Evolutionary conservation across 2,888 invertebrate species (phyloP).

Genomic region (Ectemnius cavifrons): DNA sequence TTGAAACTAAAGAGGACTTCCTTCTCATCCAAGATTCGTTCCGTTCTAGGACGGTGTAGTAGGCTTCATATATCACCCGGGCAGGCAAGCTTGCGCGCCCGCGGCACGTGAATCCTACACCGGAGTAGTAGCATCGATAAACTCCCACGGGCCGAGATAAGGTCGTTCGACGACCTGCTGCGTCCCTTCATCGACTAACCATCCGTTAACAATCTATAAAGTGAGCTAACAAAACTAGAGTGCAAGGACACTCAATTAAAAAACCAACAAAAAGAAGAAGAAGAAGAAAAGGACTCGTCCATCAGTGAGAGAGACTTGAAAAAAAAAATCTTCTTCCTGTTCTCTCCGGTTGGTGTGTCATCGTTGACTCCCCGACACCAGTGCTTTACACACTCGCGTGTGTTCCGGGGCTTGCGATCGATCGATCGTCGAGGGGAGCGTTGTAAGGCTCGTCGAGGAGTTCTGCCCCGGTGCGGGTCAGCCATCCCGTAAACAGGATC

Average conservation of each 20-base stretch:
- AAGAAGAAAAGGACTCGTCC: not conserved
- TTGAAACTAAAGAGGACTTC: no score
- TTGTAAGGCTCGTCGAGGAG: slow-evolving; percentile 39
- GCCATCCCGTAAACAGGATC: slow-evolving; percentile 19
- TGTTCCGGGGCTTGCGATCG: slow-evolving; percentile 39
- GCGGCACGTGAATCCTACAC: not conserved
- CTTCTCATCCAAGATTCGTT: no score
- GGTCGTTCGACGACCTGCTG: not conserved
- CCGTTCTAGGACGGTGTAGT: no score
- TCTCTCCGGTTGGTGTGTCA: slow-evolving; percentile 12
- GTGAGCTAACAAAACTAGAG: no score
- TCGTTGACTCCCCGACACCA: slow-evolving; percentile 32
- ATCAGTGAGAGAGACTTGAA: not conserved
- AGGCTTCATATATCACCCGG: no score
- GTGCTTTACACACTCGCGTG: slow-evolving; percentile 45
- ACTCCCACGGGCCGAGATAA: not conserved
- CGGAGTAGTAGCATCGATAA: not conserved
- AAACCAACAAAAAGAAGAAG: no score
- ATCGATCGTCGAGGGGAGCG: slow-evolving; percentile 47
- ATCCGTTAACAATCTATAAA: no score
- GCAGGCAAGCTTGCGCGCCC: not conserved
- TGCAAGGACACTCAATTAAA: no score
- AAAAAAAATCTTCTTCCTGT: no score
- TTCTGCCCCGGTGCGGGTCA: not conserved
- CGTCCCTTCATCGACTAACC: no score